phyloP scores from a whole-genome alignment of 2,888 invertebrate genomes.

The Ethmia dodecea region DNA sequence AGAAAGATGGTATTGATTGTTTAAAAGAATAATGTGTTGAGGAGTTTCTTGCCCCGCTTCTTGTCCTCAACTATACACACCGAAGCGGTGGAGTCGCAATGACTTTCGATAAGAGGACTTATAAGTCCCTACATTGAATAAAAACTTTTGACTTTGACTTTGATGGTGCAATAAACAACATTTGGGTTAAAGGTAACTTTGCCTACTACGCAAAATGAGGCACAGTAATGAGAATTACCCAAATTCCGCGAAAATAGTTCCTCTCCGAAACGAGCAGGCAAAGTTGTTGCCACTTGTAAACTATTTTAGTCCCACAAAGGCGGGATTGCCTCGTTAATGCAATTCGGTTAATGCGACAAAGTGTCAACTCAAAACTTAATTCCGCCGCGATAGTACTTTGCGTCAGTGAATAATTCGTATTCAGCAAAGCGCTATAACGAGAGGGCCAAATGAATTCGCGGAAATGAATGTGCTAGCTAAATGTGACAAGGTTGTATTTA shows the following conservation, averaged over 20 bases:
- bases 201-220: too few species aligned
- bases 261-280: slow-evolving; percentile 6
- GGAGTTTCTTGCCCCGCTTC: too few species aligned
- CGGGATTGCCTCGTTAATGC: slow-evolving; percentile 20
- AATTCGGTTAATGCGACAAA: slow-evolving; percentile 25
- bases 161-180: too few species aligned
- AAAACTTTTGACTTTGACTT: too few species aligned
- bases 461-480: slow-evolving; percentile 27
- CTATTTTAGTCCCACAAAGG: slow-evolving; percentile 15
- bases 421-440: slow-evolving; percentile 16
- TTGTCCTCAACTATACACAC: too few species aligned
- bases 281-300: slow-evolving; percentile 11
- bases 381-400: slow-evolving; percentile 24
- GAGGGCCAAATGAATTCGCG: slow-evolving; percentile 20
- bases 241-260: slow-evolving; percentile 2
- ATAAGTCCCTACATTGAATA: too few species aligned
- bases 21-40: too few species aligned
- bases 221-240: not conserved
- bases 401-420: slow-evolving; percentile 20
- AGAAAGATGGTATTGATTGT: too few species aligned
- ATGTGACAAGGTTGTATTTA: slow-evolving; percentile 33
- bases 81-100: too few species aligned
- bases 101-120: too few species aligned
- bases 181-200: too few species aligned
- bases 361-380: slow-evolving; percentile 25